Base-by-base conservation (phyloP, 2,888 invertebrate genomes). In the Rosalia funebris region DNA sequence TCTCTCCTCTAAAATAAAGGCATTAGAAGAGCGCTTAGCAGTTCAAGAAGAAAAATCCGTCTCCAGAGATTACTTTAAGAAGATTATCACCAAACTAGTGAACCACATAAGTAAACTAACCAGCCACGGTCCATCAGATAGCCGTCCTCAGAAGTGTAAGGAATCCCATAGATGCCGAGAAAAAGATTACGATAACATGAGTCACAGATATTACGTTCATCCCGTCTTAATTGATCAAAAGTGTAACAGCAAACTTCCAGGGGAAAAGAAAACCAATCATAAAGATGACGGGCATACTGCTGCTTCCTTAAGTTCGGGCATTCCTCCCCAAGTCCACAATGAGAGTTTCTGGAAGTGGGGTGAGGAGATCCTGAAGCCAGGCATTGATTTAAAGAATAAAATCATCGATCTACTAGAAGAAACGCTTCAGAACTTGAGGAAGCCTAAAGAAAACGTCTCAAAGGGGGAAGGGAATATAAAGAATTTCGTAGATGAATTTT, bases 51-150 rank as follows among this genome's bases (percentile, higher is more conserved):
- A 80, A 65, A 69, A 63, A 36, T 72, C 80, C 0, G 80, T 81
- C 1, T 73, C 78, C 0, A 80, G 77, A 60, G 80, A 81, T 16
- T 81, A 81, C 58, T 79, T 81, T 56, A 79, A 78, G 54, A 71
- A 73, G 48, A 77, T 81, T n/a, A 76, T 81, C 1, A 76, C 77
- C 1, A 81, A 79, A 69, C 60, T 81, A n/a, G 70, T 80, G 9
- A 48, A 46, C 1, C 66, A 66, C 32, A 58, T 66, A 17, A 50
- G 50, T 4, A 64, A 64, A 44, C 50, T 63, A 19, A 58, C 62
- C 1, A 19, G 7, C n/a, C 46, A 55, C 14, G 57, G 57, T 25
- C 60, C 60, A 14, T 36, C 50, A 7, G 56, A 55, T 37, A 46
- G 55, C 7, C 44, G 46, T 39, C 10, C 47, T 5, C 39, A 37